A percentile compares a stretch with the other conserved stretches of the same genome.
Evolutionary conservation across 23 tunicate genomes (phyloP).

Genomic region (Styela clava): DNA sequence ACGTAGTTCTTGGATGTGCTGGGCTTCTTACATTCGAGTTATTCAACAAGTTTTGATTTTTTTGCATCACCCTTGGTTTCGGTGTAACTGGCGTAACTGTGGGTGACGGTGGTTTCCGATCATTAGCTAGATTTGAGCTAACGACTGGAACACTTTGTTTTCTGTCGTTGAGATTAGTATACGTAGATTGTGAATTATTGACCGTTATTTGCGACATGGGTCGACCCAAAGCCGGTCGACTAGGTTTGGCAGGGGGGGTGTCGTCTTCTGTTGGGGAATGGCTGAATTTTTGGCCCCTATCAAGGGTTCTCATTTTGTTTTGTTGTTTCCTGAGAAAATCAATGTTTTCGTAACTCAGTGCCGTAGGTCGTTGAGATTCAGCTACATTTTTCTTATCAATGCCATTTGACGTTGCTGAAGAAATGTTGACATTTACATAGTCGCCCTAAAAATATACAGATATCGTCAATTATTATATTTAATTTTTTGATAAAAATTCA

Average conservation of each 20-base stretch:
- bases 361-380: not conserved
- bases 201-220: not conserved
- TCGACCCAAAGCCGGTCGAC: not conserved
- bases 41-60: not conserved
- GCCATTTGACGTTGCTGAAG: not conserved
- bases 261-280: not conserved
- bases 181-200: not conserved
- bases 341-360: not conserved
- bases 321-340: not conserved
- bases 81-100: not conserved
- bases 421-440: not conserved
- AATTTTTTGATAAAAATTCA: no score
- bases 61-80: not conserved
- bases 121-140: not conserved
- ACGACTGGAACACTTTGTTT: not conserved
- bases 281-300: not conserved
- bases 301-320: no score
- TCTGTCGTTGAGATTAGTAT: not conserved
- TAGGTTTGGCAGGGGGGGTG: slow-evolving; percentile 11
- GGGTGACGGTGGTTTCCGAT: not conserved
- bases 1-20: not conserved
- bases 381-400: not conserved
- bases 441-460: not conserved
- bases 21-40: not conserved
- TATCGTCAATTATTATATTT: no score